Conservation (phyloP, 2,113 vertebrate species). For the Heliornis fulica region DNA sequence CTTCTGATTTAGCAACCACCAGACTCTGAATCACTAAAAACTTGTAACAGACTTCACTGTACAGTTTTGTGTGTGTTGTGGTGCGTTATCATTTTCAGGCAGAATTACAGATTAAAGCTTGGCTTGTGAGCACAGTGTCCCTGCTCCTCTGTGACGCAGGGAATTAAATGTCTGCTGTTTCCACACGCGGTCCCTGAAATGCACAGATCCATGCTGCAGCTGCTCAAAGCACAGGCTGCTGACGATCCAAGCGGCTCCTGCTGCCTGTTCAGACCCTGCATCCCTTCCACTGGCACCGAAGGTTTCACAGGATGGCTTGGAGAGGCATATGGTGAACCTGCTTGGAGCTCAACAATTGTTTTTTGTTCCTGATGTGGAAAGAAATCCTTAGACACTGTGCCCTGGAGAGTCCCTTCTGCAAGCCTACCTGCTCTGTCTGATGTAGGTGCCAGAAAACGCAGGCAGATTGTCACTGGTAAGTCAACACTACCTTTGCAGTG, state of each 20-base stretch:
- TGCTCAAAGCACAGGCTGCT: neutral
- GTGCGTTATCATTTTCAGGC: neutral
- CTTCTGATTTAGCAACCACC: neutral
- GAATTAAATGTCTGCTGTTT: neutral
- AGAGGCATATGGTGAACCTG: accelerated
- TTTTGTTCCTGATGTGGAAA: neutral
- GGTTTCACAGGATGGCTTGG: neutral
- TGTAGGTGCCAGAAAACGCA: neutral
- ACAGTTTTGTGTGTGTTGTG: accelerated
- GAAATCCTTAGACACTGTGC: neutral
- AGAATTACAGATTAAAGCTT: neutral
- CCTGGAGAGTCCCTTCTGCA: neutral
- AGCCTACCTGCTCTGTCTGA: neutral
- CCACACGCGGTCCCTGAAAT: neutral
- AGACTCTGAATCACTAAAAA: neutral
- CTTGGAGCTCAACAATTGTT: neutral
- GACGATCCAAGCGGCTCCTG: neutral
- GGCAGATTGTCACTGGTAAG: neutral
- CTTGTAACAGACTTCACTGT: neutral
- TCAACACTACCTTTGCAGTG: neutral
- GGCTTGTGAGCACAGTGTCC: neutral
- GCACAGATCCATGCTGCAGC: accelerated
- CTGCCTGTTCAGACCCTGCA: neutral
- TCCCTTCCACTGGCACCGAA: accelerated
- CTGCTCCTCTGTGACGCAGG: neutral